A percentile compares a stretch with the other conserved stretches of the same genome.
phyloP scores from a whole-genome alignment of 2,888 invertebrate genomes.

The Adelphocoris suturalis region DNA sequence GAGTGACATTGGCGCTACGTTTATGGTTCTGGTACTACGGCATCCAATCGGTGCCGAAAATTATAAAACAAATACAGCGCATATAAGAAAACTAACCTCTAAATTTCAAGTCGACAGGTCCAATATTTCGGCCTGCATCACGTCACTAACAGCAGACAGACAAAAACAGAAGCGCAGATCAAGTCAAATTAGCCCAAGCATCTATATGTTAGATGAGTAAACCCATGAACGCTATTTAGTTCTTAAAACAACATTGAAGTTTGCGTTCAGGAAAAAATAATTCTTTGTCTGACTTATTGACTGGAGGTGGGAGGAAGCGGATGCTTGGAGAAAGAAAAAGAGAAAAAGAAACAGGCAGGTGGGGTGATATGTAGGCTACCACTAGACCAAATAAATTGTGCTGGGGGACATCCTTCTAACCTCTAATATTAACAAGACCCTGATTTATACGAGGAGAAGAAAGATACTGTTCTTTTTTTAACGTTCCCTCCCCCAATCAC shows the following conservation, averaged over 20 bases:
- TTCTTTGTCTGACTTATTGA: constrained; percentile 23
- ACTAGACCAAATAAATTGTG: constrained; percentile 60
- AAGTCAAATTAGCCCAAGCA: too few species aligned
- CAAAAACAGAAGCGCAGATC: too few species aligned
- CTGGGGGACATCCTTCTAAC: constrained; percentile 54
- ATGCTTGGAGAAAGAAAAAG: not conserved
- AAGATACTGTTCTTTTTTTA: constrained; percentile 42
- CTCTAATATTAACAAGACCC: constrained; percentile 65
- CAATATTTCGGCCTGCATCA: too few species aligned
- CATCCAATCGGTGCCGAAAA: too few species aligned
- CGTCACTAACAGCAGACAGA: too few species aligned
- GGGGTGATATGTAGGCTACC: constrained; percentile 42
- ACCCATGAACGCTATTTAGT: too few species aligned
- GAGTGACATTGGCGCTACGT: too few species aligned
- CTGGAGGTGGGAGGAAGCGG: not conserved
- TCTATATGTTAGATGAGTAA: too few species aligned
- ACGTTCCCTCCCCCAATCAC: not conserved
- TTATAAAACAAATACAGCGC: too few species aligned
- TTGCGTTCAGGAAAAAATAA: not conserved
- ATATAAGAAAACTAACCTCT: too few species aligned
- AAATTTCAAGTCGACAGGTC: too few species aligned
- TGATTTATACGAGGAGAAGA: constrained; percentile 52
- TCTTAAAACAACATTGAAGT: not conserved
- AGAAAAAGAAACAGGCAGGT: constrained; percentile 17
- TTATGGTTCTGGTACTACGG: too few species aligned